Conservation (phyloP, 2,113 vertebrate genomes). For the Pachyramphus minor region DNA sequence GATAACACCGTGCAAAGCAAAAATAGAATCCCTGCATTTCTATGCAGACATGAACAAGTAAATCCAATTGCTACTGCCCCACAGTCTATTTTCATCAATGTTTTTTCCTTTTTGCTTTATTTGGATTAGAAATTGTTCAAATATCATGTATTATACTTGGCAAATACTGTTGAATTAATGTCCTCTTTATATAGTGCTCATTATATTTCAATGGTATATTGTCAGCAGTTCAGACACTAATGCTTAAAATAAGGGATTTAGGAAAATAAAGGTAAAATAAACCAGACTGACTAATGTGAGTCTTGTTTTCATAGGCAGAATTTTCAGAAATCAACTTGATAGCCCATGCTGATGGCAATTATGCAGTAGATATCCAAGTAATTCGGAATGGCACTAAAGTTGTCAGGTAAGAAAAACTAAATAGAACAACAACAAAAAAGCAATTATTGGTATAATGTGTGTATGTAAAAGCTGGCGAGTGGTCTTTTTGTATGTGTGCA, state of each 20-base stretch:
- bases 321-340: conserved; percentile 96
- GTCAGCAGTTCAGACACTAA: background rate
- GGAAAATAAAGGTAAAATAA: background rate
- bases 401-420: conserved; percentile 79
- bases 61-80: background rate
- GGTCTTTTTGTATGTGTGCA: accelerated
- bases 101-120: background rate
- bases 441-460: background rate
- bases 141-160: accelerated
- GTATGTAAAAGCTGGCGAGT: background rate
- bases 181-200: background rate
- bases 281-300: background rate
- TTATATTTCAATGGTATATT: background rate
- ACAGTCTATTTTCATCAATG: background rate
- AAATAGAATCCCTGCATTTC: background rate
- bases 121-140: background rate
- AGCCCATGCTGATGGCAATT: conserved; percentile 89
- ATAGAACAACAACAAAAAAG: background rate
- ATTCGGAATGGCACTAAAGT: conserved; percentile 88
- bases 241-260: background rate
- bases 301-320: conserved; percentile 81
- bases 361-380: conserved; percentile 90
- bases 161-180: background rate
- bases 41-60: background rate
- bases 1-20: background rate